These are phyloP conservation scores for Phoebastria nigripes DNA, from an alignment of 2,797 vertebrate genomes.

Conservation along the genomic window DNA sequence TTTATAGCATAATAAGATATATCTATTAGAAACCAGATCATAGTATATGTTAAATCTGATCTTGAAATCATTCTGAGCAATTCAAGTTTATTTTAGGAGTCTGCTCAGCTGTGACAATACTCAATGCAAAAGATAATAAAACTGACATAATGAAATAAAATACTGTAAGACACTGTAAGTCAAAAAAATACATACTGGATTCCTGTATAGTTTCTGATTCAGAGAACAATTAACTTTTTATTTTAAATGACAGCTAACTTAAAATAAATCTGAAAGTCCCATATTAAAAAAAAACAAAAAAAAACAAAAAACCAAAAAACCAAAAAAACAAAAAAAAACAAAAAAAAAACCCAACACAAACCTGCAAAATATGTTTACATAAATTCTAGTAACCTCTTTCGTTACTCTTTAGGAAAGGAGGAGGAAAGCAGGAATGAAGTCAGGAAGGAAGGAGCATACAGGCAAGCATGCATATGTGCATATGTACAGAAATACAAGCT, in stretches of 20 bases:
- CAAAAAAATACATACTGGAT: neutral
- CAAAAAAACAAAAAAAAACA: neutral
- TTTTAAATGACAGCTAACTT: neutral
- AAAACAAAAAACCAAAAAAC: neutral
- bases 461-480: neutral
- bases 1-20: neutral
- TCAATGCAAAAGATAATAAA: neutral
- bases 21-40: neutral
- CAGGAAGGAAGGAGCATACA: neutral
- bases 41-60: neutral
- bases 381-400: neutral
- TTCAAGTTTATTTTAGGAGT: neutral
- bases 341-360: too few species aligned
- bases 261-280: neutral
- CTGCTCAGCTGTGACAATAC: neutral
- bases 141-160: neutral
- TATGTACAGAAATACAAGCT: neutral
- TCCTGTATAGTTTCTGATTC: neutral
- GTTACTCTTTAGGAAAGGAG: neutral
- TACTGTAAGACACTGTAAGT: neutral
- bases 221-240: neutral
- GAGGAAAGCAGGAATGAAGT: neutral
- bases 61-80: neutral
- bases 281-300: neutral
- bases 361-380: neutral